Evolutionary conservation across 2,888 invertebrate species (phyloP), one percentile per base, ranked within the genome.

Genomic region (Pyrrhosoma nymphula): DNA sequence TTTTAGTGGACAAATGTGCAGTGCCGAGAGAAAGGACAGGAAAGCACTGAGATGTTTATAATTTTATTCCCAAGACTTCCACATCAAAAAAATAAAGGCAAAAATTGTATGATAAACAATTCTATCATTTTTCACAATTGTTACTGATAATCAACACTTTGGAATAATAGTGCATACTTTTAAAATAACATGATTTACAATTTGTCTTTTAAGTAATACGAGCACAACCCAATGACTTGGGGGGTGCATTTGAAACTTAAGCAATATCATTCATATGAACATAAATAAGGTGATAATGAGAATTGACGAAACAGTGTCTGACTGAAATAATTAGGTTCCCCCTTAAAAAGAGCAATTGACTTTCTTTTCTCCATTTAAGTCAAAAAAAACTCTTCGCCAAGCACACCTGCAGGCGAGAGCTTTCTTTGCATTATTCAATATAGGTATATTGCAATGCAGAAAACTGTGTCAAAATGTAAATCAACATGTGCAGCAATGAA

Each of bases 31-130:
- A 91, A 93, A 93, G 69, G 63, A 93, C 69, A 60, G 23, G 69
- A 93, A 47, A 93, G 93, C 93, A 93, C 93, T 69, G 93, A 93
- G 93, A 89, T 93, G 93, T 93, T 93, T 93, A 93, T 75, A 93
- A 93, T 93, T 93, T 93, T 93, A 93, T 93, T 93, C 93, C 93
- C 93, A 93, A 93, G 93, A 93, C 93, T 93, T 93, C 93, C 93
- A 93, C 93, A 93, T 93, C 93, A 93, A 93, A 93, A 82, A 93
- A 93, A 93, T 93, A 93, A 93, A 93, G 93, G 93, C 93, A 93
- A 93, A 93, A 93, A 93, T 93, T 63, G 93, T 93, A 93, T 93
- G 93, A 69, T 93, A 93, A 93, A 93, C 93, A 93, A 93, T 93
- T 93, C 93, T 93, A 93, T 93, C 93, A 93, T 93, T 93, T 93